Conservation (phyloP, 2,797 vertebrate genomes). For the Tangara arthus region DNA sequence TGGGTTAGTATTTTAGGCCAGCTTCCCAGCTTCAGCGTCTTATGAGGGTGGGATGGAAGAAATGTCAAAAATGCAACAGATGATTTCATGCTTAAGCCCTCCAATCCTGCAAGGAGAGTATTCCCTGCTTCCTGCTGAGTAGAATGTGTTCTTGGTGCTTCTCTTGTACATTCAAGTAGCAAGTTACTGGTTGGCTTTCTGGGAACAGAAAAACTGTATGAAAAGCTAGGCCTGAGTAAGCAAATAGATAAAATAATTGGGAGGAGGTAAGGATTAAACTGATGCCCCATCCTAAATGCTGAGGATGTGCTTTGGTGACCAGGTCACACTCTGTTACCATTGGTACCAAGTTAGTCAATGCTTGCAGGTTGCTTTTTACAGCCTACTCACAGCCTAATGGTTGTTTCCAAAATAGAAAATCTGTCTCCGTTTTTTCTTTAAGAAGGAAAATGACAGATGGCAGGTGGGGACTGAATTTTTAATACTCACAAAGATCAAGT, state of each 20-base stretch:
- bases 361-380: neutral
- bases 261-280: neutral
- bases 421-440: neutral
- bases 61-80: neutral
- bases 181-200: neutral
- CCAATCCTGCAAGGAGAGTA: neutral
- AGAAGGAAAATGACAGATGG: slow-evolving; percentile 30
- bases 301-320: neutral
- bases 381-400: neutral
- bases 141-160: neutral
- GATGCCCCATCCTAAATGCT: neutral
- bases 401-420: neutral
- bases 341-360: neutral
- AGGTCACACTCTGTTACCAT: neutral
- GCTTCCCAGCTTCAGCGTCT: neutral
- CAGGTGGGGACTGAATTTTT: slow-evolving; percentile 38
- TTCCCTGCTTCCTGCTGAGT: neutral
- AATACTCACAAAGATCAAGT: slow-evolving; percentile 13
- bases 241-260: neutral
- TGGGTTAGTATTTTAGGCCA: neutral
- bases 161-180: neutral
- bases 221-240: neutral
- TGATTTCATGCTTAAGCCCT: neutral
- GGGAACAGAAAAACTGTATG: neutral
- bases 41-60: neutral